Evolutionary conservation across 2,113 vertebrate species (phyloP).

Genomic region (Brevimyrus niger): DNA sequence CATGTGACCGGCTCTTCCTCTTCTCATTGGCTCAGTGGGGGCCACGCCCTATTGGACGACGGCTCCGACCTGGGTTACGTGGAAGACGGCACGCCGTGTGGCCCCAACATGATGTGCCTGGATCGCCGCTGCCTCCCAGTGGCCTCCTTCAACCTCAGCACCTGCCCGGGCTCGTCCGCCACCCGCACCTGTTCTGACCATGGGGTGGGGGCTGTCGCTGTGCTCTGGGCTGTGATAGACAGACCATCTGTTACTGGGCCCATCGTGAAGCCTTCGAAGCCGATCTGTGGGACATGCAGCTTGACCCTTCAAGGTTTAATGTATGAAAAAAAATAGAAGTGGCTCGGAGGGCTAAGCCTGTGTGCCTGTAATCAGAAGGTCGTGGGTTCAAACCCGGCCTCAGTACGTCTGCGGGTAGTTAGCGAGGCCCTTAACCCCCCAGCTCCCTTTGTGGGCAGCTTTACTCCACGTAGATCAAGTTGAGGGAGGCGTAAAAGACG

Average conservation of each 20-base stretch:
- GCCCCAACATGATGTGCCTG: slow-evolving; percentile 90
- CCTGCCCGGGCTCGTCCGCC: slow-evolving; percentile 70
- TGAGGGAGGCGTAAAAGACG: too few relatives aligned
- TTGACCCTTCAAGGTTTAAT: neutral
- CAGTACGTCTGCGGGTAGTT: too few relatives aligned
- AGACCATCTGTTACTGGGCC: neutral
- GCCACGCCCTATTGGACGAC: slow-evolving; percentile 82
- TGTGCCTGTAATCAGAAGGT: too few relatives aligned
- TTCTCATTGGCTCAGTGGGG: slow-evolving; percentile 59
- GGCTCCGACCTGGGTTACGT: slow-evolving; percentile 88
- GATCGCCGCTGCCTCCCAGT: slow-evolving; percentile 84
- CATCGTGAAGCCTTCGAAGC: neutral
- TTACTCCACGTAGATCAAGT: too few relatives aligned
- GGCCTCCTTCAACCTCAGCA: slow-evolving; percentile 85
- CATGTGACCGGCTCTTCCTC: neutral
- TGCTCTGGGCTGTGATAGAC: neutral
- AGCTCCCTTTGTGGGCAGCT: too few relatives aligned
- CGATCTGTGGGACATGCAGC: neutral
- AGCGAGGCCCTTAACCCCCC: too few relatives aligned
- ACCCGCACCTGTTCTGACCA: slow-evolving; percentile 79
- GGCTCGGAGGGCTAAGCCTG: too few relatives aligned
- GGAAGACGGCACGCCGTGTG: slow-evolving; percentile 85
- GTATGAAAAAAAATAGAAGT: neutral
- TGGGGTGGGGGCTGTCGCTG: slow-evolving; percentile 60
- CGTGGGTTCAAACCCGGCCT: too few relatives aligned